Conservation (phyloP, 2,797 vertebrate species). For the Tangara arthus region DNA sequence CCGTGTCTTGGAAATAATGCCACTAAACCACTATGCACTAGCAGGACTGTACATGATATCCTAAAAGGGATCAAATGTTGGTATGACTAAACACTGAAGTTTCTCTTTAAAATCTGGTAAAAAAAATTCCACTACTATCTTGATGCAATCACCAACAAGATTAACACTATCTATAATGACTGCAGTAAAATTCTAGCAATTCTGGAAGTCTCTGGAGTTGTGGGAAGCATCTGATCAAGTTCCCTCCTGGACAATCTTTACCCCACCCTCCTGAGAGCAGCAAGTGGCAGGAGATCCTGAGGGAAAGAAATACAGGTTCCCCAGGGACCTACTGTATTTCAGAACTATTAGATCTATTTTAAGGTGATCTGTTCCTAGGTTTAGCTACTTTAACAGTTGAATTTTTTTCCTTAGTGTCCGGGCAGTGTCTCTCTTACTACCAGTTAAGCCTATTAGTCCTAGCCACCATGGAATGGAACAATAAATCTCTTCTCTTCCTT, state of each 20-base stretch:
- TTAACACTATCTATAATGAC: neutral
- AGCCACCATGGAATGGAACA: neutral
- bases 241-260: neutral
- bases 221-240: neutral
- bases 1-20: neutral
- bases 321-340: neutral
- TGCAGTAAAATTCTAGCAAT: neutral
- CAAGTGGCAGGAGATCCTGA: neutral
- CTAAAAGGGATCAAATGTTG: neutral
- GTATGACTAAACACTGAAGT: neutral
- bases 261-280: neutral
- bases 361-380: neutral
- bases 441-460: neutral
- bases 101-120: neutral
- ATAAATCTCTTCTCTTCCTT: neutral
- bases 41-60: neutral
- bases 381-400: neutral
- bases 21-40: neutral
- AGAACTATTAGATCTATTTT: neutral
- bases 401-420: neutral
- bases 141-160: neutral
- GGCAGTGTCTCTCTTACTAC: neutral
- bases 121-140: neutral
- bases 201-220: neutral
- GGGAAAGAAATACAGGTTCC: neutral